Evolutionary conservation across 2,797 vertebrate genomes (phyloP), one percentile per base, ranked within the genome.

Genomic region (Phataginus tetradactyla): DNA sequence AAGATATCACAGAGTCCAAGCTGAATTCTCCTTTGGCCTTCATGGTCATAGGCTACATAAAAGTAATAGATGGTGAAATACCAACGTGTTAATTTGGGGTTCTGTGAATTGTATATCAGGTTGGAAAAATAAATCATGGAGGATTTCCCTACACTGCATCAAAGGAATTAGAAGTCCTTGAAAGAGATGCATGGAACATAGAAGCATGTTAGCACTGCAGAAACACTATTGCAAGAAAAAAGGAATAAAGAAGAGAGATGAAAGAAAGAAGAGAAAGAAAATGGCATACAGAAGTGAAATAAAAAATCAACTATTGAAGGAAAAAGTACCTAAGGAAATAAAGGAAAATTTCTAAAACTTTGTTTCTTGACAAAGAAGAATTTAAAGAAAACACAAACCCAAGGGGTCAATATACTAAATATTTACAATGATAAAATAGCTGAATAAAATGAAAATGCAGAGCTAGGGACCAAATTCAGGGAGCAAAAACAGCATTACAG

Each of bases 51-150:
- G 15, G 14, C 34, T 68, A 37, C n/a, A 23, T 34, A 53, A 71
- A 83, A 66, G 27, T 66, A 87, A 34, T 13, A 61, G n/a, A 72
- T 1, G 61, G 7, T 37, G 9, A 79, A 80, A 90, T 75, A 74
- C 11, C 18, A 80, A 84, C 18, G 51, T 34, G 10, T 45, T 61
- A 66, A 79, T 68, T 34, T 75, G 57, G 37, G 85, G 12, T 6
- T 72, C 71, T 94, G 32, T 94, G 90, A 89, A 55, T 78, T 91
- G 59, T 71, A 71, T 61, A 53, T 81, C 55, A 79, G 13, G 3
- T 45, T 34, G n/a, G 51, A 29, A 93, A 90, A 71, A 18, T 37
- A 79, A 83, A 86, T 61, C 37, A 64, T 51, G 49, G 27, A 84
- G 8, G 32, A 88, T 79, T 68, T 79, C 74, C 10, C 20, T 51